Conservation (phyloP, 30 jellyfish, hydroid and myxozoan species). For the Hydractinia echinata region DNA sequence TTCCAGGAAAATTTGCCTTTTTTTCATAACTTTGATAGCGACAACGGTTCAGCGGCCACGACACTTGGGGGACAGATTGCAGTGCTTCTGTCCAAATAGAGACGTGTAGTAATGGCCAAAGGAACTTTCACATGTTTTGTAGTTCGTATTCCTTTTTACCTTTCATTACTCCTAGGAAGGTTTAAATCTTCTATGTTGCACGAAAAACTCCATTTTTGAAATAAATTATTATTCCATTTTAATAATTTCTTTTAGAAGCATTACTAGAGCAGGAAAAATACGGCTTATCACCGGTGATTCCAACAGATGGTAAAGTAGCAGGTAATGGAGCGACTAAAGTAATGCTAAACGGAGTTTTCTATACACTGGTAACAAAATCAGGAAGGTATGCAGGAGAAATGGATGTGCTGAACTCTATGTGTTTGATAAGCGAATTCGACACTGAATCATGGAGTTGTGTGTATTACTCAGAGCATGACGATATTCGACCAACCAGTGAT, state of each 20-base stretch:
- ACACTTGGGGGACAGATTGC: too few relatives aligned
- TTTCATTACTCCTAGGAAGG: neutral
- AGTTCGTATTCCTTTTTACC: neutral
- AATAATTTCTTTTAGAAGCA: neutral
- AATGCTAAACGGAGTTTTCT: neutral
- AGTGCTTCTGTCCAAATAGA: too few relatives aligned
- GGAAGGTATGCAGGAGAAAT: conserved; percentile 9
- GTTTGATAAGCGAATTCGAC: neutral
- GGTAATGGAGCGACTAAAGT: conserved; percentile 9
- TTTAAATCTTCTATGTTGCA: neutral
- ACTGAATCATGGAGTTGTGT: conserved; percentile 9
- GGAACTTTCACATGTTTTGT: too few relatives aligned
- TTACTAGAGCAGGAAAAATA: neutral
- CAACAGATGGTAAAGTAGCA: neutral
- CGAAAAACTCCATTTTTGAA: neutral
- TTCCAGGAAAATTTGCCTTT: too few relatives aligned
- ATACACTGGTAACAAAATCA: neutral
- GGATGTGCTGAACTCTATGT: conserved; percentile 4
- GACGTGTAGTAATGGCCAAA: too few relatives aligned
- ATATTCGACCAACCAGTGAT: conserved; percentile 7
- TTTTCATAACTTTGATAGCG: too few relatives aligned
- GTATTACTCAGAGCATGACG: neutral
- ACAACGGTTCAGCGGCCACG: too few relatives aligned
- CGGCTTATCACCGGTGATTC: conserved; percentile 9
- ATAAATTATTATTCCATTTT: neutral